Conservation (phyloP, 2,888 invertebrate species). For the Dynastes maya region DNA sequence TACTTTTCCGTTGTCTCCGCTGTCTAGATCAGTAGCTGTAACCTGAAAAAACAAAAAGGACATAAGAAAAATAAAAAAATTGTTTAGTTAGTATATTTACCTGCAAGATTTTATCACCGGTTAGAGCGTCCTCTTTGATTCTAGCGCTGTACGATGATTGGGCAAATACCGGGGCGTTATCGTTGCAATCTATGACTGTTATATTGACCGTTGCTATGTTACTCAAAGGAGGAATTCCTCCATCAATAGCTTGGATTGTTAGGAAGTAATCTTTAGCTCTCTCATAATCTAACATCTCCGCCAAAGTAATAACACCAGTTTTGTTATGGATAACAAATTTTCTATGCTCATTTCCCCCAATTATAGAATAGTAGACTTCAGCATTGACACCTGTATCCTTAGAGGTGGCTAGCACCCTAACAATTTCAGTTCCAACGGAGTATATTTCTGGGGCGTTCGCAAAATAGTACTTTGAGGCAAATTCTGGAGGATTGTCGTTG, state of each 20-base stretch:
- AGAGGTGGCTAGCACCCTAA: conserved; percentile 90
- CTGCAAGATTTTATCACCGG: conserved; percentile 83
- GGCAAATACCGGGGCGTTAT: conserved; percentile 88
- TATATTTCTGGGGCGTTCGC: conserved; percentile 86
- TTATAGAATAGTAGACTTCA: conserved; percentile 89
- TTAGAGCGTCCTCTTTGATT: conserved; percentile 84
- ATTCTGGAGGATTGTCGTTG: conserved; percentile 97
- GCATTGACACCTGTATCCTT: conserved; percentile 95
- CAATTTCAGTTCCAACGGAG: conserved; percentile 85
- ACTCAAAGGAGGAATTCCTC: conserved; percentile 90
- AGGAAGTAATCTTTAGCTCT: conserved; percentile 88
- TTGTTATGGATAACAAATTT: conserved; percentile 85
- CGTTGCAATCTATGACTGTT: conserved; percentile 88
- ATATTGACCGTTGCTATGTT: conserved; percentile 91
- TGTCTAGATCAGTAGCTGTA: conserved; percentile 88
- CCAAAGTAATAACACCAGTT: conserved; percentile 83
- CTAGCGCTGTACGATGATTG: conserved; percentile 84
- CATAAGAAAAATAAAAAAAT: not conserved
- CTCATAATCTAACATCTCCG: conserved; percentile 90
- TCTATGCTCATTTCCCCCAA: conserved; percentile 90
- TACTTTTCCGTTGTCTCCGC: conserved; percentile 85
- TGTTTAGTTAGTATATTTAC: conserved; percentile 66
- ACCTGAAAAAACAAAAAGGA: conserved; percentile 69
- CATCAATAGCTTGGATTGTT: conserved; percentile 92
- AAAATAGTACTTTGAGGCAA: conserved; percentile 86